phyloP scores from a whole-genome alignment of 2,888 invertebrate species.

The Spatulosminthurus flaviceps region DNA sequence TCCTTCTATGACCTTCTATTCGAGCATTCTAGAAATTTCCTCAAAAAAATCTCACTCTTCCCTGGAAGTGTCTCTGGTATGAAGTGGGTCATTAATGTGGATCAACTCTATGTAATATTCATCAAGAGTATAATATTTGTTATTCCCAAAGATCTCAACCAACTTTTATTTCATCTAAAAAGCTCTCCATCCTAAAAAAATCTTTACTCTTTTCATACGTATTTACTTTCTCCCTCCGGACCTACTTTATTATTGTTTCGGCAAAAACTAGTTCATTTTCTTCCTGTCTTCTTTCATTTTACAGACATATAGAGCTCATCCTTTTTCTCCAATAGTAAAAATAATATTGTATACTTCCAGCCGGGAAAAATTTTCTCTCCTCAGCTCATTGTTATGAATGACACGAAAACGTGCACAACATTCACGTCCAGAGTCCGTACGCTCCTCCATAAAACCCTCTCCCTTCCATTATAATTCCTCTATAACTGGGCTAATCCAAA shows the following conservation, averaged over 20 bases:
- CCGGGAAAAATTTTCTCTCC: background rate
- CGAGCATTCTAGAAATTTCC: too few species aligned
- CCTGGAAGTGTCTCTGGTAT: background rate
- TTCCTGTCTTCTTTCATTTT: background rate
- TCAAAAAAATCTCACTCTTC: background rate
- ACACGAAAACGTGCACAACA: too few species aligned
- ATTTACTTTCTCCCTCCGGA: background rate
- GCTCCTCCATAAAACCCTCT: too few species aligned
- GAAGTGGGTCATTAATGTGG: background rate
- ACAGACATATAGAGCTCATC: background rate
- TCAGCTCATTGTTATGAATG: background rate
- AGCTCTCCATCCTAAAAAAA: background rate
- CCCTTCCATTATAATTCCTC: too few species aligned
- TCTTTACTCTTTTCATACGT: background rate
- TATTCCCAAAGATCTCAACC: background rate
- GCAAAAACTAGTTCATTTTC: background rate
- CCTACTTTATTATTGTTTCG: slow-evolving; percentile 1
- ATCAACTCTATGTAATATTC: slow-evolving; percentile 22
- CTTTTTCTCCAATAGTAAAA: background rate
- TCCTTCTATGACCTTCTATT: too few species aligned
- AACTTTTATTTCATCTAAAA: background rate
- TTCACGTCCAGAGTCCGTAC: too few species aligned
- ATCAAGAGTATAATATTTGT: slow-evolving; percentile 1
- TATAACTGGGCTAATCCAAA: too few species aligned
- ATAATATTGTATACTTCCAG: background rate